Base-by-base conservation (phyloP, 2,113 vertebrate species). In the Cercopithecus mona region DNA sequence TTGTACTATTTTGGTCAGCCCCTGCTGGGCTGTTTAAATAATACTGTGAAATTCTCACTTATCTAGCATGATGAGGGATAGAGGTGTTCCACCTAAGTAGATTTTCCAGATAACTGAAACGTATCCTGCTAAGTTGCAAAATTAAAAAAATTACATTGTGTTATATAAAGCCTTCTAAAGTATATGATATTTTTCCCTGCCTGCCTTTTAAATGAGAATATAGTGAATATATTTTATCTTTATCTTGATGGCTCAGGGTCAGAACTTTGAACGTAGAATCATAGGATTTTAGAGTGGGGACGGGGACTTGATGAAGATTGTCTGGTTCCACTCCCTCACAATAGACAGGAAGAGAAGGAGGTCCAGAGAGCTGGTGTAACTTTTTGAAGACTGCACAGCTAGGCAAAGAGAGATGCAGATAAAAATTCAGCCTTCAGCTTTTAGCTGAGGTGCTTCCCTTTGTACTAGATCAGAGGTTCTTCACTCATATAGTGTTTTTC, bases 21-120 rank as follows among this genome's bases (percentile, higher is more conserved):
- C 73, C 76, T n/a, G 86, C 18, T 70, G 59, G 22, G 48, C 48
- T 48, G 13, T 95, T 92, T 86, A 93, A 98, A 94, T 93, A 95
- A 82, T 70, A 57, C 59, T 35, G 59, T 93, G 75, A 95, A 89
- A 83, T 93, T 97, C 68, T 96, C n/a, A 89, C 68, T 93, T 87
- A 94, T 40, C 48, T 90, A 82, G 55, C 68, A 38, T 43, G 55
- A 76, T 48, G 9, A 32, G 64, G 45, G n/a, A 84, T 82, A 78
- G 35, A 2, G 0, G 30, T 57, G 14, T 91, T 95, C 78, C 57
- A 72, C 43, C 10, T 64, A 86, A 97, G 48, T 57, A 35, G 70
- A 87, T 95, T 96, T 97, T 97, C 81, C n/a, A 61, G 88, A 43
- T 94, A 94, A 93, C 14, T 86, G 88, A 97, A 95, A 88, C 6